phyloP scores from a whole-genome alignment of 2,888 invertebrate genomes.

The Boloria euphrosyne region DNA sequence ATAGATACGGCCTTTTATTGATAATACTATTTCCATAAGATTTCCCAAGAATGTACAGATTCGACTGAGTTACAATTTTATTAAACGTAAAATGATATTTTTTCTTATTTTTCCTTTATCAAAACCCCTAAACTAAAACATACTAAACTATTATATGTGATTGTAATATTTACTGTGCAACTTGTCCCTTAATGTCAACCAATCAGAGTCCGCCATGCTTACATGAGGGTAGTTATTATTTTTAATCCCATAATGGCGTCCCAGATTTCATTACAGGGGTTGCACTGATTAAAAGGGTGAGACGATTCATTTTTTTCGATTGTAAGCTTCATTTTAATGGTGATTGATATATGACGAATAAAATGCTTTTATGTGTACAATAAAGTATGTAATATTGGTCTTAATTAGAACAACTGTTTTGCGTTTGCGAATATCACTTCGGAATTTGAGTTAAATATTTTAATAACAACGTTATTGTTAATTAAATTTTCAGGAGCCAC shows the following conservation, averaged over 20 bases:
- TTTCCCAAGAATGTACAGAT: too few species aligned
- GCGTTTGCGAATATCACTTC: too few species aligned
- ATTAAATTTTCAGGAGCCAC: too few species aligned
- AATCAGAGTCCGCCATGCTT: constrained; percentile 55
- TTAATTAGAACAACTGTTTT: too few species aligned
- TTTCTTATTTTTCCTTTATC: too few species aligned
- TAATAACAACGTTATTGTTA: too few species aligned
- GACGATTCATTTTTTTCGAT: constrained; percentile 53
- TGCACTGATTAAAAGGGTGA: constrained; percentile 75
- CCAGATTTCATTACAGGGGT: constrained; percentile 80
- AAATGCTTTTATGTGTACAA: neutral
- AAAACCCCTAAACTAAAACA: too few species aligned
- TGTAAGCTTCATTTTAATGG: constrained; percentile 43
- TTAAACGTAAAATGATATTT: too few species aligned
- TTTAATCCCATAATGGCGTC: constrained; percentile 81
- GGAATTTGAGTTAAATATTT: too few species aligned
- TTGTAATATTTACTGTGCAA: neutral
- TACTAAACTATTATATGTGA: neutral
- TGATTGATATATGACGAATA: constrained; percentile 32
- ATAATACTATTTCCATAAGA: too few species aligned
- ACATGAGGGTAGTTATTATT: constrained; percentile 72
- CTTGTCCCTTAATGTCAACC: constrained; percentile 54
- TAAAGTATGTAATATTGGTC: neutral
- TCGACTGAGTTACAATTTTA: too few species aligned
- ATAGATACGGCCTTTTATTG: too few species aligned